A percentile compares a stretch with the other conserved stretches of the same genome.
Evolutionary conservation across 2,797 vertebrate species (phyloP).

Genomic region (Lithobates pipiens): DNA sequence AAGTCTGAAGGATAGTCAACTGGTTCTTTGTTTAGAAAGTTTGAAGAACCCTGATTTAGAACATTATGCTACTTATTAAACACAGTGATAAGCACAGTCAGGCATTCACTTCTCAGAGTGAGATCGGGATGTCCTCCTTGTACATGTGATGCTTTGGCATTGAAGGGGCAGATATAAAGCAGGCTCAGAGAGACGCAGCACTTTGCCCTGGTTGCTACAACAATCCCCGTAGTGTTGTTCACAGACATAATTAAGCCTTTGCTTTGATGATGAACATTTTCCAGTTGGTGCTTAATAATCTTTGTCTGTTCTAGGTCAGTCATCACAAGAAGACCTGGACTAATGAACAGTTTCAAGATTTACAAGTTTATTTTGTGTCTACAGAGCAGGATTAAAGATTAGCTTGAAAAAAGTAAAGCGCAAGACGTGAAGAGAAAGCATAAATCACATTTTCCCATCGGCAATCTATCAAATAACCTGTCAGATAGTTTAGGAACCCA

Average conservation of each 20-base stretch:
- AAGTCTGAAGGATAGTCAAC: no score
- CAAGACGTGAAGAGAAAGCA: no score
- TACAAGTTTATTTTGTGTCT: not conserved
- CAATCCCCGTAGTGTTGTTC: not conserved
- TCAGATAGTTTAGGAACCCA: no score
- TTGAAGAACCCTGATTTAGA: no score
- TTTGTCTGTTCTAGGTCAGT: slow-evolving; percentile 34
- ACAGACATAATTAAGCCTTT: not conserved
- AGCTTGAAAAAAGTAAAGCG: no score
- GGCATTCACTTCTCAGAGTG: not conserved
- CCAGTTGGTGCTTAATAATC: slow-evolving; percentile 29
- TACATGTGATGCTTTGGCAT: not conserved
- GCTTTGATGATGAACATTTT: slow-evolving; percentile 47
- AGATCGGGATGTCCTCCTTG: not conserved
- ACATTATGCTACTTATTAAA: not conserved
- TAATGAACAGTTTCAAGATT: not conserved
- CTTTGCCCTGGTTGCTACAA: slow-evolving; percentile 25
- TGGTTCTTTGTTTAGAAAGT: no score
- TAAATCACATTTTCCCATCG: no score
- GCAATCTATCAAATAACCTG: no score
- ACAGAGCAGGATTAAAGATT: no score
- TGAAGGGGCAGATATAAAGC: not conserved
- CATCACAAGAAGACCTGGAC: not conserved
- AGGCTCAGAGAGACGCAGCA: not conserved
- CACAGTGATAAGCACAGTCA: not conserved